Evolutionary conservation across 92 coral and sea anemone species (phyloP).

Genomic region (Epizoanthus rinbou): DNA sequence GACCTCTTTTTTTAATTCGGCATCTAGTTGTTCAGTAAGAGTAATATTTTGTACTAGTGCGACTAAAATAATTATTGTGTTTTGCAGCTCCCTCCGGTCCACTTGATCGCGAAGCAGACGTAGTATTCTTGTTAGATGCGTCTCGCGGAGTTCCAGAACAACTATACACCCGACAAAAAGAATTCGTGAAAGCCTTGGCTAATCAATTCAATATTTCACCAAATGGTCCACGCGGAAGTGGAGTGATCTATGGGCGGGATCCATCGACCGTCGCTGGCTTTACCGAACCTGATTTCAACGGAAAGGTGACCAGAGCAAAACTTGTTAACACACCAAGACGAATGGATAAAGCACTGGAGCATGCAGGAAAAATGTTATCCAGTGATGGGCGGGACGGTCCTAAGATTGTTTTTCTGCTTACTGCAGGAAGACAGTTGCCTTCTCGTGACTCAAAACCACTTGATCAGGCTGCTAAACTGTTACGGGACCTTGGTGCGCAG

Average conservation of each 20-base stretch:
- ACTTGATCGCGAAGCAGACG: conserved; percentile 42
- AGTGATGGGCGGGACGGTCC: conserved; percentile 32
- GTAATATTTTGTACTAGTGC: too few relatives aligned
- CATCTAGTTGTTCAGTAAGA: too few relatives aligned
- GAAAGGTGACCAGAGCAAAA: conserved; percentile 14
- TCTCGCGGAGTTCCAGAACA: conserved; percentile 47
- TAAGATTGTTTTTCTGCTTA: conserved; percentile 25
- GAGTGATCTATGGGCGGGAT: conserved; percentile 11
- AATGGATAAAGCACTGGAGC: conserved; percentile 25
- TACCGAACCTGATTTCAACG: conserved; percentile 21
- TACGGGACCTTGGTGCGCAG: conserved; percentile 25
- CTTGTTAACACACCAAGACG: conserved; percentile 31
- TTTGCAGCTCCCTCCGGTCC: conserved; percentile 39
- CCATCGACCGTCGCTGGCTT: not conserved
- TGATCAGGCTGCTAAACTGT: conserved; percentile 20
- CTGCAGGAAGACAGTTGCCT: conserved; percentile 16
- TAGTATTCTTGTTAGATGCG: conserved; percentile 52
- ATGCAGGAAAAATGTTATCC: conserved; percentile 4
- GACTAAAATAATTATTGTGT: not conserved
- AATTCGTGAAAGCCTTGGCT: conserved; percentile 54
- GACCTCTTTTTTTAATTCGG: too few relatives aligned
- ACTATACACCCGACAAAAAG: conserved; percentile 22
- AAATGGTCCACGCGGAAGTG: conserved; percentile 38
- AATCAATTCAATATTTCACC: conserved; percentile 44
- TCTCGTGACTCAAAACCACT: conserved; percentile 2